Evolutionary conservation across 37 sponge, comb jelly and placozoan genomes (phyloP).

Genomic region (Bolinopsis microptera): DNA sequence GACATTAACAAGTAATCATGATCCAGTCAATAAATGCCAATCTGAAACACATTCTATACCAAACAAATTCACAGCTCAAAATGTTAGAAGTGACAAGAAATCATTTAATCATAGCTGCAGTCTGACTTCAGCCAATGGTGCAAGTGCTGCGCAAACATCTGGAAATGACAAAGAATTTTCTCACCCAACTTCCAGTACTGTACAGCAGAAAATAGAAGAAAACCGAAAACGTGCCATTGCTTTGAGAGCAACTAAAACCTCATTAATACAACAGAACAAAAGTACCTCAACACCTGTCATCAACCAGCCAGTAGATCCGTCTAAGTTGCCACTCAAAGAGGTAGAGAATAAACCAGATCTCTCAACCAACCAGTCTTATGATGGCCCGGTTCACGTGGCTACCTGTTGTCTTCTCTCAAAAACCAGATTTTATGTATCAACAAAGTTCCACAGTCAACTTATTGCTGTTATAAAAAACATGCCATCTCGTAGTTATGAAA

Average conservation of each 20-base stretch:
- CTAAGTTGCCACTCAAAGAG: neutral
- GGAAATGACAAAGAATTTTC: neutral
- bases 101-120: neutral
- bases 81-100: neutral
- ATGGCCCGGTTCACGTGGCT: neutral
- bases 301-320: neutral
- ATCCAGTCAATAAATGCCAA: neutral
- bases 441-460: slow-evolving; percentile 32
- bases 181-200: neutral
- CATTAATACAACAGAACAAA: too few species aligned
- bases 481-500: neutral
- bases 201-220: slow-evolving; percentile 19
- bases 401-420: neutral
- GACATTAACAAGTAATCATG: neutral
- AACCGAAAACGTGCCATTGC: slow-evolving; percentile 8
- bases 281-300: neutral
- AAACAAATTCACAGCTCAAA: neutral
- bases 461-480: neutral
- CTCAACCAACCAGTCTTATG: neutral
- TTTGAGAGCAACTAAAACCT: neutral
- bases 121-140: neutral
- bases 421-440: neutral
- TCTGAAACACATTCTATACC: neutral
- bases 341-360: neutral
- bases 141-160: neutral